phyloP scores from a whole-genome alignment of 53 echinoderm and acorn worm genomes.

The Astropecten irregularis region DNA sequence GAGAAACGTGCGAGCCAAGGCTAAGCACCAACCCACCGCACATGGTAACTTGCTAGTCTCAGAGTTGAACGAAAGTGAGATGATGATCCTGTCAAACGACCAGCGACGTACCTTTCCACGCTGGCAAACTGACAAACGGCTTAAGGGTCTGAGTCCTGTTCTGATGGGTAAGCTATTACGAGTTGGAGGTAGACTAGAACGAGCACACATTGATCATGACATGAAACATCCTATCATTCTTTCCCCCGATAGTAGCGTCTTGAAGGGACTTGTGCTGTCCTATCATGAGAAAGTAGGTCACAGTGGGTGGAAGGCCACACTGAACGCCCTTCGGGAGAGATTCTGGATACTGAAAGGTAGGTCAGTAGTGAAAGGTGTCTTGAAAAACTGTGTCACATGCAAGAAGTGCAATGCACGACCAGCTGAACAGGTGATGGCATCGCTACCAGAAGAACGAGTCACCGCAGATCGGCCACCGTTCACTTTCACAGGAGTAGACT shows the following conservation, averaged over 20 bases:
- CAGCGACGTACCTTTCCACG: slow-evolving; percentile 2
- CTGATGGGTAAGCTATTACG: slow-evolving; percentile 26
- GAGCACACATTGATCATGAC: slow-evolving; percentile 41
- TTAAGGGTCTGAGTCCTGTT: slow-evolving; percentile 31
- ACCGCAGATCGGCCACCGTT: slow-evolving; percentile 44
- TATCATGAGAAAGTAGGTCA: slow-evolving; percentile 50
- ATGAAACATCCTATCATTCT: slow-evolving; percentile 47
- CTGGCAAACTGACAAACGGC: slow-evolving; percentile 38
- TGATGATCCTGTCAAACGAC: neutral
- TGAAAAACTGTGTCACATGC: slow-evolving; percentile 45
- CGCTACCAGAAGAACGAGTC: slow-evolving; percentile 55
- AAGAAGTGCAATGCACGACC: neutral
- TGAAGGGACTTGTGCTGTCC: neutral
- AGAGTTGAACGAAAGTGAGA: slow-evolving; percentile 35
- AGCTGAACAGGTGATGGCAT: slow-evolving; percentile 55
- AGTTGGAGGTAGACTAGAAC: slow-evolving; percentile 59
- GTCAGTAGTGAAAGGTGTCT: neutral
- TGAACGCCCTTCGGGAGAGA: slow-evolving; percentile 44
- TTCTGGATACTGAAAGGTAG: slow-evolving; percentile 48
- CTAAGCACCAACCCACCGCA: neutral
- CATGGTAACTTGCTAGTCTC: slow-evolving; percentile 10
- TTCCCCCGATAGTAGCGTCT: neutral
- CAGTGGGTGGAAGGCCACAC: slow-evolving; percentile 38
- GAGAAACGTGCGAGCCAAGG: slow-evolving; percentile 14
- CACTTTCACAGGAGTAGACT: slow-evolving; percentile 47